phyloP scores from a whole-genome alignment of 2,113 vertebrate genomes.

The Erpornis zantholeuca region DNA sequence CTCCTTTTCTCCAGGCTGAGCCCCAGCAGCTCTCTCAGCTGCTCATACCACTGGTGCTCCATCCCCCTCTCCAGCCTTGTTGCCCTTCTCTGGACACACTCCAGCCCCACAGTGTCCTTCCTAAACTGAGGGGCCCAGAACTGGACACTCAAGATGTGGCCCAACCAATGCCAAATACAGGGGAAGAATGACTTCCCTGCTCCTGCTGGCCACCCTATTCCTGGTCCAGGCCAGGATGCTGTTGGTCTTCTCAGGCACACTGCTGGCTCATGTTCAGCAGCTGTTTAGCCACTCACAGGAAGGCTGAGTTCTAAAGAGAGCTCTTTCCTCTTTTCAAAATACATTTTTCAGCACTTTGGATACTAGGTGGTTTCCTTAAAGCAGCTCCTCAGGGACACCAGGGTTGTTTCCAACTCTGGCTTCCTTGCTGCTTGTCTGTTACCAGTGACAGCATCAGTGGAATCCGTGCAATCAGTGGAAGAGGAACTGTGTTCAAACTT shows the following conservation, averaged over 20 bases:
- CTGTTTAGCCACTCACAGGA: not conserved
- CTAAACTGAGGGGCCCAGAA: not conserved
- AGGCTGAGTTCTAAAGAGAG: not conserved
- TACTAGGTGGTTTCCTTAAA: not conserved
- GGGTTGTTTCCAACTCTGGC: not conserved
- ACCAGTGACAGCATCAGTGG: not conserved
- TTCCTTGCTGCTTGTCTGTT: not conserved
- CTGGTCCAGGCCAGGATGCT: not conserved
- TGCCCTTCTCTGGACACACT: not conserved
- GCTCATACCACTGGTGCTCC: not conserved
- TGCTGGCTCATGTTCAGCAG: not conserved
- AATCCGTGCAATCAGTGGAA: not conserved
- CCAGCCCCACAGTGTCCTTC: not conserved
- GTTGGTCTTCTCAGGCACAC: not conserved
- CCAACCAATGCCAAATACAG: not conserved
- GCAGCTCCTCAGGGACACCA: not conserved
- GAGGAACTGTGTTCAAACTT: not conserved
- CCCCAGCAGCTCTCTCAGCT: not conserved
- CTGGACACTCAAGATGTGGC: not conserved
- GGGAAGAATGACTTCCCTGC: not conserved
- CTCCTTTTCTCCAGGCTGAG: not conserved
- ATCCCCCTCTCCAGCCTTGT: not conserved
- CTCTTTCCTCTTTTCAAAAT: not conserved
- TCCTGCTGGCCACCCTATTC: not conserved
- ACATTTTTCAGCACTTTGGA: rapidly evolving